Base-by-base conservation (phyloP, 2,113 vertebrate genomes). In the Corvus hawaiiensis region DNA sequence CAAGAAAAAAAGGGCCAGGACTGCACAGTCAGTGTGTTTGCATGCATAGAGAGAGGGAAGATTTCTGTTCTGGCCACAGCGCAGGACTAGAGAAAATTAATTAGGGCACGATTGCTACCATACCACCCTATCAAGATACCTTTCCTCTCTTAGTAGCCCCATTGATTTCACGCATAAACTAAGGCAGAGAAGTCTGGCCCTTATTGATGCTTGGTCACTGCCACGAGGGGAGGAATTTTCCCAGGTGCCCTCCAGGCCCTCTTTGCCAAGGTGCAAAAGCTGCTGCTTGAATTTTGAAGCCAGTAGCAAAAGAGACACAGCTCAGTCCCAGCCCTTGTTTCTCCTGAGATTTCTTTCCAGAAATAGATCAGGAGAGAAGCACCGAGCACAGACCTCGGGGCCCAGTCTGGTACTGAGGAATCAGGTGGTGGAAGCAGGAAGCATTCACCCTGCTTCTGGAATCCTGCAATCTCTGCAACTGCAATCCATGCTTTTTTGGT, bases 311-410 rank as follows among this genome's bases (percentile, higher is more conserved):
- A 85, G 24, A 37, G 15, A 26, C 58, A 16, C 49, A 64, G 24
- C 44, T 39, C 12, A 2, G 41, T 27, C 39, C 23, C 23, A 68
- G 46, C 9, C 37, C 54, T 37, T 10, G 5, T 64, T 64, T 24
- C 27, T 37, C 41, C 62, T 17, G 33, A 41, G 27, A 17, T 93
- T 84, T 59, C 51, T 83, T 37, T 2, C 1, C 54, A 67, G 62
- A 16, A 35, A 46, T 37, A 28, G 11, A 43, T n/a, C n/a, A 28
- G 39, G 62, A 51, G 52, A 33, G 58, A 66, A 35, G 8, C 27
- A 33, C 8, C 0, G 2, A 54, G 37, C 33, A 23, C 24, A 35
- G 52, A 8, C 43, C 39, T 20, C 0, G 0, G 46, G 46, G 6
- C 26, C 3, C 5, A 1, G 9, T 16, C 33, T 73, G 58, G 10